A percentile compares a stretch with the other conserved stretches of the same genome.
phyloP scores from a whole-genome alignment of 2,888 invertebrate species.

The Polyommatus icarus region DNA sequence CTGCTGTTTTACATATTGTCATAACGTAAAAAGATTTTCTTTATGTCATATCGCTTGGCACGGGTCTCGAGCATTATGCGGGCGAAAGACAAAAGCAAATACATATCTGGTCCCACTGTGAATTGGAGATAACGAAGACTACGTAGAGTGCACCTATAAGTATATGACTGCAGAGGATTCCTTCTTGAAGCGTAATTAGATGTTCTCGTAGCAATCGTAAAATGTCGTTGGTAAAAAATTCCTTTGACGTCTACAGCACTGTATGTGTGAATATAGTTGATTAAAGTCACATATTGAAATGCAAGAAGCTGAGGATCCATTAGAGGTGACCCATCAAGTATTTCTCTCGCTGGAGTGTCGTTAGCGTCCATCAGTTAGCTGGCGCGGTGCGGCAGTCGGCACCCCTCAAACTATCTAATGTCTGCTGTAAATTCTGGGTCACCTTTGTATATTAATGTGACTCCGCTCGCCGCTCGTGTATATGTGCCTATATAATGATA shows the following conservation, averaged over 20 bases:
- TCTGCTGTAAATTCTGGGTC: conserved; percentile 25
- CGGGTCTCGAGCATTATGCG: conserved; percentile 1
- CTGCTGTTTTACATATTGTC: conserved; percentile 27
- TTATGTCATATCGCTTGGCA: conserved; percentile 18
- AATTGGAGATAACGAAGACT: neutral
- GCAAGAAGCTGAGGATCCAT: neutral
- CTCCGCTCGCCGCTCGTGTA: conserved; percentile 30
- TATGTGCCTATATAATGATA: conserved; percentile 25
- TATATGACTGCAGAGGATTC: neutral
- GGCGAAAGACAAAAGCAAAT: conserved; percentile 4
- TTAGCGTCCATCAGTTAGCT: conserved; percentile 6
- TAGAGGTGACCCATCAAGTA: neutral
- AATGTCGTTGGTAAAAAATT: neutral
- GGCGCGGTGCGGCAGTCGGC: neutral
- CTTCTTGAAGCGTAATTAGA: neutral
- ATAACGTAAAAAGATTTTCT: conserved; percentile 28
- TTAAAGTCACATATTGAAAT: neutral
- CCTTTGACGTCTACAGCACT: neutral
- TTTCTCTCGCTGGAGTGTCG: neutral
- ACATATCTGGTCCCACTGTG: conserved; percentile 4
- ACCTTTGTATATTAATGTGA: conserved; percentile 23
- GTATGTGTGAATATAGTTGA: neutral
- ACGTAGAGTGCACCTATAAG: neutral
- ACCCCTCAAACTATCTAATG: conserved; percentile 7
- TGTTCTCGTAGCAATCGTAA: neutral